A percentile compares a stretch with the other conserved stretches of the same genome.
phyloP scores from a whole-genome alignment of 2,113 vertebrate genomes.

The Verasper variegatus region DNA sequence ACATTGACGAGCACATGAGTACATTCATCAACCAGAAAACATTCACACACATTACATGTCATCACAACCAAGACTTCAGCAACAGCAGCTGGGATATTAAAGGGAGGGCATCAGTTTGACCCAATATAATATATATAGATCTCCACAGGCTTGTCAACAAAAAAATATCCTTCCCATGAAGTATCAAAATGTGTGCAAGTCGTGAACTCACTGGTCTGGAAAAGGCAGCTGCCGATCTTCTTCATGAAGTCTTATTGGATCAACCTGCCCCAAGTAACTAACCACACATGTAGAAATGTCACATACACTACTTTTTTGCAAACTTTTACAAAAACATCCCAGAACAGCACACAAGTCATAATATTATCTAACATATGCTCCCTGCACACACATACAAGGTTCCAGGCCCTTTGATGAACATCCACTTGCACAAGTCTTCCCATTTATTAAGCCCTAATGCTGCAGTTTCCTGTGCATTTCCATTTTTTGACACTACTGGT shows the following conservation, averaged over 20 bases:
- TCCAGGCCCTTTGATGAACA: constrained; percentile 32
- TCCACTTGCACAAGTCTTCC: constrained; percentile 18
- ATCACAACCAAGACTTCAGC: constrained; percentile 39
- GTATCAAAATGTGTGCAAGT: constrained; percentile 47
- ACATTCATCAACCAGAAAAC: constrained; percentile 19
- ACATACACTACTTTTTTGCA: constrained; percentile 13
- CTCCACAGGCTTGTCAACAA: constrained; percentile 9
- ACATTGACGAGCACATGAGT: constrained; percentile 34
- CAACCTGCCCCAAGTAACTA: constrained; percentile 8
- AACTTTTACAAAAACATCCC: constrained; percentile 42
- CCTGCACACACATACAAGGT: constrained; percentile 17
- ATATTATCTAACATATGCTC: constrained; percentile 10
- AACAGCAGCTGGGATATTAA: constrained; percentile 63
- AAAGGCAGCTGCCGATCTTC: constrained; percentile 50
- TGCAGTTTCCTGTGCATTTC: constrained; percentile 38
- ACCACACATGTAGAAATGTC: constrained; percentile 6
- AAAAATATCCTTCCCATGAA: constrained; percentile 24
- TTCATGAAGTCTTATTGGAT: constrained; percentile 38
- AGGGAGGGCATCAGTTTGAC: constrained; percentile 59
- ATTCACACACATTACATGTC: constrained; percentile 17
- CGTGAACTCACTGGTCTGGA: constrained; percentile 38
- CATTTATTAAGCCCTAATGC: constrained; percentile 39
- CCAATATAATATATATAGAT: neutral
- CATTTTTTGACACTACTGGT: constrained; percentile 30
- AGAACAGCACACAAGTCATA: constrained; percentile 26